Conservation (phyloP, 2,797 vertebrate genomes). For the Clarias platycephalus region DNA sequence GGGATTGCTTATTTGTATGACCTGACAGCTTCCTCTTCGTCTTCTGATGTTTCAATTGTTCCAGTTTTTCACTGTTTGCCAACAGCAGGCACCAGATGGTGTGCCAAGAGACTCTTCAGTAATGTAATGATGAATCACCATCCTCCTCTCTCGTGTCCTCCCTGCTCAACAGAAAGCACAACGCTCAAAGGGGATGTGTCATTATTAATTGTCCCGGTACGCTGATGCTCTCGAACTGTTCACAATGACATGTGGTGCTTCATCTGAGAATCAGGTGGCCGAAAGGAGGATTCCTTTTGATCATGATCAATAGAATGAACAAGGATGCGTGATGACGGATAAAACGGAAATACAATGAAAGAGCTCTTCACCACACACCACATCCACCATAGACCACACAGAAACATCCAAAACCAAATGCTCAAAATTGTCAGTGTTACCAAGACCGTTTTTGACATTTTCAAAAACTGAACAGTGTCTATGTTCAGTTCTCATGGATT, state of each 20-base stretch:
- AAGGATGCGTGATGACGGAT: not conserved
- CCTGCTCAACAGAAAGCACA: constrained; percentile 5
- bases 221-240: constrained; percentile 22
- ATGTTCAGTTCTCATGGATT: not conserved
- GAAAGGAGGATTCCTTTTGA: not conserved
- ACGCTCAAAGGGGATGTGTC: constrained; percentile 6
- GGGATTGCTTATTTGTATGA: not conserved
- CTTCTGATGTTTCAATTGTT: constrained; percentile 26
- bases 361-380: not conserved
- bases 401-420: not conserved
- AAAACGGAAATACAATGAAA: not conserved
- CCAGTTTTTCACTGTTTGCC: constrained; percentile 1
- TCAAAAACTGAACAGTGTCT: not conserved
- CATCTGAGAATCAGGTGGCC: not conserved
- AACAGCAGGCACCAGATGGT: constrained; percentile 33
- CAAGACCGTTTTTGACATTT: not conserved
- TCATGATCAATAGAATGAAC: not conserved
- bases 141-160: constrained; percentile 5
- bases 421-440: not conserved
- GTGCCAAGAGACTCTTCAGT: constrained; percentile 21
- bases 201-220: not conserved
- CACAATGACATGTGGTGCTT: constrained; percentile 12
- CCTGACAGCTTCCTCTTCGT: constrained; percentile 9
- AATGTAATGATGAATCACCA: constrained; percentile 39
- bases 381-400: not conserved